phyloP scores from a whole-genome alignment of 2,797 vertebrate species.

The Acanthis flammea region DNA sequence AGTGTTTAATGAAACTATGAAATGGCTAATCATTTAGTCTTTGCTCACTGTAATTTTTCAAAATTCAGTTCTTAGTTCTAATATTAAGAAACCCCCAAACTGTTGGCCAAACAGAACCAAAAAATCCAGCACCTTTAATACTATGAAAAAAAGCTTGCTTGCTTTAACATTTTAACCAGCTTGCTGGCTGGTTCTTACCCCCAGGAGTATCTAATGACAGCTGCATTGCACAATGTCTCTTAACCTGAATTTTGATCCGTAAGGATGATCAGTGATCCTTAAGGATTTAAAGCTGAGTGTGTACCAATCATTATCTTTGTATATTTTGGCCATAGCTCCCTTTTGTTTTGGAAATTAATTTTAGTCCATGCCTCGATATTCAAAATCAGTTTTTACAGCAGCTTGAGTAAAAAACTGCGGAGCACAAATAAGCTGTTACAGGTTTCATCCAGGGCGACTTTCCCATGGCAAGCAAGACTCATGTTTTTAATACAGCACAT shows the following conservation, averaged over 20 bases:
- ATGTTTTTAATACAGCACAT: rapidly evolving
- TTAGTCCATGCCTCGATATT: neutral
- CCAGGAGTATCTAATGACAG: neutral
- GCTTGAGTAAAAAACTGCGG: neutral
- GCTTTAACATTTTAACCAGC: neutral
- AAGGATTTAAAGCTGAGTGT: neutral
- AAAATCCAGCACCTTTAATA: neutral
- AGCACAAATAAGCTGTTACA: neutral
- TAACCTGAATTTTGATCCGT: neutral
- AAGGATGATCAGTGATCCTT: neutral
- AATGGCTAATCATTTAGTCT: neutral
- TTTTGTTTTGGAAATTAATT: neutral
- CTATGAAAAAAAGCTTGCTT: neutral
- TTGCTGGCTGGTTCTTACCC: neutral
- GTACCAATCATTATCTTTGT: neutral
- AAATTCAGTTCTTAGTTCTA: neutral
- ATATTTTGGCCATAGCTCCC: neutral
- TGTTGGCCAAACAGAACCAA: neutral
- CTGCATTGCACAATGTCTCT: neutral
- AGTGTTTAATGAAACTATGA: neutral
- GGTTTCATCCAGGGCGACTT: neutral
- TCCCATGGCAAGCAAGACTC: neutral
- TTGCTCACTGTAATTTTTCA: rapidly evolving
- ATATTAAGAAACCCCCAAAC: neutral
- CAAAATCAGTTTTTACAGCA: neutral